Base-by-base conservation (phyloP, 2,888 invertebrate species). In the Pandemis cinnamomeana region DNA sequence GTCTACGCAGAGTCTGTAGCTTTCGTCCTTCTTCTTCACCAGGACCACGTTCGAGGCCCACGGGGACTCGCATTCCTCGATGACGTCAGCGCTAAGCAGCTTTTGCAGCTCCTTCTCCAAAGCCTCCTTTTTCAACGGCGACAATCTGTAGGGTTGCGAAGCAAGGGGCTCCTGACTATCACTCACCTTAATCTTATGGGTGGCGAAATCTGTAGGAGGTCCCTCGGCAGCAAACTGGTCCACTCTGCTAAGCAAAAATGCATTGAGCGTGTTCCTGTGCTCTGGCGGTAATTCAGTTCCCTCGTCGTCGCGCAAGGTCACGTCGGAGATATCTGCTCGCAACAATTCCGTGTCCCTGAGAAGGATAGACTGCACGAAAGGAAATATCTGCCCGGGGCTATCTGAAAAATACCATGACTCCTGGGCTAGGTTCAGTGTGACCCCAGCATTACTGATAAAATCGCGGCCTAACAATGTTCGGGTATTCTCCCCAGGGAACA, bases 61-160 rank as follows among this genome's bases (percentile, higher is more conserved):
- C 11, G 67, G 67, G 5, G 67, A 58, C 7, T 68, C 67, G 46
- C 67, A 68, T n/a, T 68, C 67, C 58, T 68, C 66, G n/a, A 66
- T 51, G 2, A 66, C 66, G 8, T 53, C 66, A n/a, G 13, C 51
- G 7, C 53, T 6, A 0, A 58, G 46, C 7, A 68, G n/a, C 44
- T 68, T 68, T 2, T 58, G 7, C 5, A 68, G 55, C 46, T 68
- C 67, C 20, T 13, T 5, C 27, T 68, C 20, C n/a, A 58, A 13
- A 7, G 58, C 67, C 20, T 68, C 67, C 11, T 58, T 58, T 7
- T n/a, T 11, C 13, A 11, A 5, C 13, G 13, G 60, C 0, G 68
- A 68, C n/a, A 60, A 46, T 36, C 68, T 60, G 36, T 67, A 67
- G 1, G 67, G 67, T 2, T 55, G 44, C 7, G 67, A 58, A 20